A percentile compares a stretch with the other conserved stretches of the same genome.
These are phyloP conservation scores for Merops nubicus DNA, from an alignment of 2,113 vertebrate species.

Conservation along the genomic window DNA sequence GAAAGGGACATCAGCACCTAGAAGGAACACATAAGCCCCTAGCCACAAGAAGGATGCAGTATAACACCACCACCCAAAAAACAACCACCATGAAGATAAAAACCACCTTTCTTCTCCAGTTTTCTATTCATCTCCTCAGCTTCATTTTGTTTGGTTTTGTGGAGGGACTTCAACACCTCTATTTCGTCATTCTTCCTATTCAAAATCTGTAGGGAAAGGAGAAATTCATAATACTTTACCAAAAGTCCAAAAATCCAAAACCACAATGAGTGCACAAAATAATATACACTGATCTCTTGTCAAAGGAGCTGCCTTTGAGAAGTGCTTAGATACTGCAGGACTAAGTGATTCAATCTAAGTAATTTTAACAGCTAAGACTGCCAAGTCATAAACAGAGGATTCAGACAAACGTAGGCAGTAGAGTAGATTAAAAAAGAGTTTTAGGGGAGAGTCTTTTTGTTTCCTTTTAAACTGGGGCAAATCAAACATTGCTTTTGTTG, in stretches of 20 bases:
- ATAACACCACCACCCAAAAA: not conserved
- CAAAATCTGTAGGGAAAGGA: conserved; percentile 84
- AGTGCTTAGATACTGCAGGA: not conserved
- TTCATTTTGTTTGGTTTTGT: conserved; percentile 86
- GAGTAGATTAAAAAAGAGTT: not conserved
- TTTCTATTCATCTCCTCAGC: conserved; percentile 84
- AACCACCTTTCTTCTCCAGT: conserved; percentile 93
- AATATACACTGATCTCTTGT: not conserved
- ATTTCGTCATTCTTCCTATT: conserved; percentile 93
- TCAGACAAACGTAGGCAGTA: not conserved
- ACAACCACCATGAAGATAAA: fast-evolving
- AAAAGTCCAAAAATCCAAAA: not conserved
- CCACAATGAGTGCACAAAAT: not conserved
- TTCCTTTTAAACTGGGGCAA: not conserved
- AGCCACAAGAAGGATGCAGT: not conserved
- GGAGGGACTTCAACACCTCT: conserved; percentile 85
- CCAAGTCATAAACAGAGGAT: not conserved
- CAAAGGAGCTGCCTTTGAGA: not conserved
- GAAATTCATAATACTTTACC: conserved; percentile 8
- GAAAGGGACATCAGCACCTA: not conserved
- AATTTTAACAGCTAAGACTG: not conserved
- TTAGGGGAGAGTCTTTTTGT: not conserved
- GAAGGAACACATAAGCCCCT: fast-evolving
- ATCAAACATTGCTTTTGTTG: not conserved
- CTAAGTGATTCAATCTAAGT: not conserved